Base-by-base conservation (phyloP, 1,140 invertebrate genomes). In the Lepidostoma basale region DNA sequence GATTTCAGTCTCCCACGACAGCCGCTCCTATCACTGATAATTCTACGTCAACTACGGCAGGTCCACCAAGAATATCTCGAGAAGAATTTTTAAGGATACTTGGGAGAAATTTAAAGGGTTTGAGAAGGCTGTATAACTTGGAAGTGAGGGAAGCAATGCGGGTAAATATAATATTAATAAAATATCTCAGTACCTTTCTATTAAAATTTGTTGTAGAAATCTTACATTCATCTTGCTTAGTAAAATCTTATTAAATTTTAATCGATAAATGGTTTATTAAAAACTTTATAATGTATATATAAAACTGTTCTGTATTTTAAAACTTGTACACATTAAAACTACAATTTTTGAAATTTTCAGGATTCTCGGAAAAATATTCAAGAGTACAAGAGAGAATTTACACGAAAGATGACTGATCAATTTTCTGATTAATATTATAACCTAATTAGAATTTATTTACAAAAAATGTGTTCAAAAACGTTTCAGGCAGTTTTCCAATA, bases 41-140 rank as follows among this genome's bases (percentile, higher is more conserved):
- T 30, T 64, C 68, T 1, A 68, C 72, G 16, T 49, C 67, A 4
- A 70, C 68, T 2, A 81, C 80, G 0, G 74, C 75, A 47, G 62
- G 40, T 63, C 70, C 80, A 25, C 74, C 79, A 12, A 82, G 79
- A 75, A 79, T 83, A 63, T 79, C 81, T 3, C 76, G 82, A 73
- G 66, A 74, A 54, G 80, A 81, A 67, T 81, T 83, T 62, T 74
- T 82, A 33, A 77, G 75, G 56, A 81, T 83, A 62, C 73, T 83
- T 2, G 78, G 80, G 40, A 75, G 82, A 45, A 83, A 83, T 75
- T 69, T 83, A 3, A 81, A 81, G 69, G 81, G 81, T 3, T 73
- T 83, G 47, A 75, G 76, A 64, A 75, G 80, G 42, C 76, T 83
- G 8, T 76, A 81, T 16, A 77, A 77, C 73, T 70, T 82, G 26